Percentiles rank a stretch among this genome's conserved stretches.
These are phyloP conservation scores for Diaperis boleti DNA, from an alignment of 2,888 invertebrate species.

Conservation along the genomic window DNA sequence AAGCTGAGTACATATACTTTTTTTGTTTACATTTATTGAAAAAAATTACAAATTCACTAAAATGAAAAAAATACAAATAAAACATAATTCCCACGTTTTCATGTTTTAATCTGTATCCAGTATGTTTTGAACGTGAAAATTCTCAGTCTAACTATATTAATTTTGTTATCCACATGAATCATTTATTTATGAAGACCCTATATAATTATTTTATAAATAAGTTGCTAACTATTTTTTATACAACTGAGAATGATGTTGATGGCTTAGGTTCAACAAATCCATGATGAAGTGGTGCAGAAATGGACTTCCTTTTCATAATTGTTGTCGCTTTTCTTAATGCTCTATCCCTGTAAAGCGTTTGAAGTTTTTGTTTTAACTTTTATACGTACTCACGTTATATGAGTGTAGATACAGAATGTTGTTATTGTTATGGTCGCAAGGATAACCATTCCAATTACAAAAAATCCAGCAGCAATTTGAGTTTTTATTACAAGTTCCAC, in stretches of 20 bases:
- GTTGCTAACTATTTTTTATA: too few species aligned
- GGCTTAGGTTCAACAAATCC: not conserved
- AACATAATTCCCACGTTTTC: not conserved
- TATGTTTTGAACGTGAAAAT: not conserved
- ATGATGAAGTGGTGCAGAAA: not conserved
- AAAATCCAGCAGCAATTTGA: slow-evolving; percentile 25
- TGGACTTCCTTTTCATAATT: not conserved
- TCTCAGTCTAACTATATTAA: too few species aligned
- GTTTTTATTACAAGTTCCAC: slow-evolving; percentile 3
- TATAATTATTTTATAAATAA: too few species aligned
- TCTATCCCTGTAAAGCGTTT: not conserved
- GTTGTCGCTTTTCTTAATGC: not conserved
- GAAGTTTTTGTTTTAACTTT: not conserved
- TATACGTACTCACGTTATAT: slow-evolving; percentile 10
- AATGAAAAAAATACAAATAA: too few species aligned
- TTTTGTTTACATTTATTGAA: not conserved
- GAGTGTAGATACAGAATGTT: slow-evolving; percentile 18
- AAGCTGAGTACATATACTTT: not conserved
- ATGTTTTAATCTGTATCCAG: not conserved
- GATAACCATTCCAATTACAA: slow-evolving; percentile 29
- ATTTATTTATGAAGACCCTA: too few species aligned
- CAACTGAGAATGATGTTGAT: not conserved
- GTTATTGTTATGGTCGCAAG: slow-evolving; percentile 3
- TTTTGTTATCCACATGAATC: too few species aligned
- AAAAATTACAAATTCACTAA: not conserved